Evolutionary conservation across 2,797 vertebrate species (phyloP).

Genomic region (Vespertilio murinus): DNA sequence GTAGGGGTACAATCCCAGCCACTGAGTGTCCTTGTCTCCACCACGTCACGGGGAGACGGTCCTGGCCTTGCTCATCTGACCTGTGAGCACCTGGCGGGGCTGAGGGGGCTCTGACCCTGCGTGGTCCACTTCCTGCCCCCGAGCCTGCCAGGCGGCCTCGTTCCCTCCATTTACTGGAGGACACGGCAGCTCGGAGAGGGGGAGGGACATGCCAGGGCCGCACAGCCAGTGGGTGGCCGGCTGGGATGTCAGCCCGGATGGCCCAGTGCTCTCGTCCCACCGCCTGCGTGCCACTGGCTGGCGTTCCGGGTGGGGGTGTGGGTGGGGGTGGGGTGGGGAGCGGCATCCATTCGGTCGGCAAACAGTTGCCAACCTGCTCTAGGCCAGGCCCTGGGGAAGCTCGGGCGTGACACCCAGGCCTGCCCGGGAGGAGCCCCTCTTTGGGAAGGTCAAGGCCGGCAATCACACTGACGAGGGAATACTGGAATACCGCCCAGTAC

Average conservation of each 20-base stretch:
- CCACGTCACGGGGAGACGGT: not conserved
- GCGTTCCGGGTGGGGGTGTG: no score
- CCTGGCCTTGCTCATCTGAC: not conserved
- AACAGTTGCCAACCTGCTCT: not conserved
- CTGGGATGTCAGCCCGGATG: not conserved
- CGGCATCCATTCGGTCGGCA: not conserved
- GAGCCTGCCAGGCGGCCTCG: not conserved
- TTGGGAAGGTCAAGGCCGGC: not conserved
- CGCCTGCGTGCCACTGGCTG: not conserved
- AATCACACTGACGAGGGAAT: not conserved
- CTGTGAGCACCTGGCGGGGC: not conserved
- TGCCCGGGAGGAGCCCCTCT: not conserved
- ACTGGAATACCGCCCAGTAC: fast-evolving
- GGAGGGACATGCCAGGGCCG: not conserved
- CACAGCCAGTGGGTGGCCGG: not conserved
- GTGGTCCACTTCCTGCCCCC: not conserved
- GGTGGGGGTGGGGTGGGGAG: fast-evolving
- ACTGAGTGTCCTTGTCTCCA: not conserved
- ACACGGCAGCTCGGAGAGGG: not conserved
- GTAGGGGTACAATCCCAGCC: not conserved
- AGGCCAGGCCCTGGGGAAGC: not conserved
- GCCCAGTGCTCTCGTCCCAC: not conserved
- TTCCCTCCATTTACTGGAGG: not conserved
- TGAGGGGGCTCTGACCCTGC: not conserved
- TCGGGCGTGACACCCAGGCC: not conserved